Base-by-base conservation (phyloP, 30 jellyfish, hydroid and myxozoan genomes). In the Clytia hemisphaerica region DNA sequence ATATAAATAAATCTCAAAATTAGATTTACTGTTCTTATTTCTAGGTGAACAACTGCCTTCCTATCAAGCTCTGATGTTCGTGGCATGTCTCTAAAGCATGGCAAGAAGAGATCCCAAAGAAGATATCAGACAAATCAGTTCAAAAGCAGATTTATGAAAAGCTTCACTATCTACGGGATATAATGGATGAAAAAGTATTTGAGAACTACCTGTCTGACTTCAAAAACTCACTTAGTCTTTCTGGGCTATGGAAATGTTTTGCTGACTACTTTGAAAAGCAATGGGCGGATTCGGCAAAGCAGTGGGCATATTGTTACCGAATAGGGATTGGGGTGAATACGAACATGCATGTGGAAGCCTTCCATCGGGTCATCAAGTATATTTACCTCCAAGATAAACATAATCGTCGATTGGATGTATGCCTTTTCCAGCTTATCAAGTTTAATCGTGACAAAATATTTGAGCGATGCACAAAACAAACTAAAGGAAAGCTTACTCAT, bases 301-400 rank as follows among this genome's bases (percentile, higher is more conserved):
- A 69, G 1, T 67, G 79, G 79, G 71, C 54, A 2, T 67, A 67
- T 21, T 74, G 15, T 58, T 60, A 6, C 44, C 68, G 86, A 15
- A 50, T 61, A 24, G 86, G 86, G 28, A 37, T 74, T 24, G 86
- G 86, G 2, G 60, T 74, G 27, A 74, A 74, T 71, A 60, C 86
- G 4, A 74, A 74, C 24, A 74, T 74, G 86, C 60, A 50, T n/a
- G 73, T 61, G 37, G 86, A 60, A 27, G 72, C 80, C 1, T 74
- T 74, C 32, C 86, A 74, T 36, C 19, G 79, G 6, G 86, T 74
- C 15, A 57, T 60, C 68, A 74, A 74, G 31, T 74, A 74, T 12
- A 14, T 25, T 37, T 60, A 57, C 34, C 35, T 74, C 29, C 16
- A 74, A 2, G 73, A 75, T 4, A 71, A 71, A 29, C 79, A 71